Percentiles rank a stretch among this genome's conserved stretches.
Conservation (phyloP, 2,797 vertebrate species). For the Sebastes aleutianus region DNA sequence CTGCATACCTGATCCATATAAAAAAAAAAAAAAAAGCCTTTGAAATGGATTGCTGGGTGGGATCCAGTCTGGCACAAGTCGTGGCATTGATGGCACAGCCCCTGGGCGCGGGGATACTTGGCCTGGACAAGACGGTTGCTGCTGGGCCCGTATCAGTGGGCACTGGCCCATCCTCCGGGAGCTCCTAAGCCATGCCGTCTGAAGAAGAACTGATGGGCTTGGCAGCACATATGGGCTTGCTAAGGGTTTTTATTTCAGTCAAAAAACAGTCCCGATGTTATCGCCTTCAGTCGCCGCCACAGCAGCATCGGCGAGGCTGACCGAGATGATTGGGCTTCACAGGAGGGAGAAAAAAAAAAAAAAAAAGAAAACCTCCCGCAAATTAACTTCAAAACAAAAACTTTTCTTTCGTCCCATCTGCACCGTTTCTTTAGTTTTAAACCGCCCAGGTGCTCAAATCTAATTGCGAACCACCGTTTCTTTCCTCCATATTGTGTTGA, state of each 20-base stretch:
- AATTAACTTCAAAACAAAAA: conserved; percentile 60
- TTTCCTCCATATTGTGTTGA: conserved; percentile 46
- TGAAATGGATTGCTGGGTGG: conserved; percentile 85
- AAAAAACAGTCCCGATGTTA: conserved; percentile 79
- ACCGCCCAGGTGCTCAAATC: conserved; percentile 44
- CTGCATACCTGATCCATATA: conserved; percentile 85
- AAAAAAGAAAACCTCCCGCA: conserved; percentile 22
- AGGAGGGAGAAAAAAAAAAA: conserved; percentile 15
- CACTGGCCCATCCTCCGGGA: conserved; percentile 83
- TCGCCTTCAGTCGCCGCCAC: conserved; percentile 74
- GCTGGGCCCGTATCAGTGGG: conserved; percentile 85
- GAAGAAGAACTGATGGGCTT: conserved; percentile 85
- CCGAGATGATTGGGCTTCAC: conserved; percentile 66
- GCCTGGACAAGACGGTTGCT: conserved; percentile 77
- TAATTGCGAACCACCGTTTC: conserved; percentile 52
- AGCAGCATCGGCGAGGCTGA: conserved; percentile 59
- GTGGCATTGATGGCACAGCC: conserved; percentile 84
- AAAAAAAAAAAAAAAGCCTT: conserved; percentile 75
- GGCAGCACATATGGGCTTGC: conserved; percentile 83
- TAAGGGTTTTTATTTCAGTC: conserved; percentile 78
- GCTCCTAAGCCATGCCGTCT: conserved; percentile 85
- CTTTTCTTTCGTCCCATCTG: conserved; percentile 53
- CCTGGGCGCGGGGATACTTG: conserved; percentile 82
- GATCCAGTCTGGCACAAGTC: conserved; percentile 84
- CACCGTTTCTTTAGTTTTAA: conserved; percentile 10